Evolutionary conservation across 2,113 vertebrate species (phyloP).

Genomic region (mouse (Mus musculus)): DNA sequence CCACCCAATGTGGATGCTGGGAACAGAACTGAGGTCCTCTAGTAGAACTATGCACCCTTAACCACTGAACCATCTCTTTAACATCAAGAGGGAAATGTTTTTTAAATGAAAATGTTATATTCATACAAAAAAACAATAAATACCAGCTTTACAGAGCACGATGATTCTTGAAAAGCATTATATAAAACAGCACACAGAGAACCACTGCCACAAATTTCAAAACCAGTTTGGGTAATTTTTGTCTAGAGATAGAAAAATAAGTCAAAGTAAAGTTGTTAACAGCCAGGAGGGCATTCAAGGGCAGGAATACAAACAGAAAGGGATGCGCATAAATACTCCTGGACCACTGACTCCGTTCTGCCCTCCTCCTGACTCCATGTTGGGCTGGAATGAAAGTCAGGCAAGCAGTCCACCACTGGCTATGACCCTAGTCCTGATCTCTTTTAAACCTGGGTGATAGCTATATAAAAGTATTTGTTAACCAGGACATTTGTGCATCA

Average conservation of each 20-base stretch:
- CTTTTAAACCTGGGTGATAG: neutral
- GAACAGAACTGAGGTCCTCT: neutral
- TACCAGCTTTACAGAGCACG: neutral
- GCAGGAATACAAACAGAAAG: neutral
- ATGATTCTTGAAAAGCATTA: neutral
- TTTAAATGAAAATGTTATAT: neutral
- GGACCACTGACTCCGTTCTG: neutral
- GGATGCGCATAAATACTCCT: neutral
- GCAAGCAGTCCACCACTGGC: neutral
- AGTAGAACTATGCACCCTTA: neutral
- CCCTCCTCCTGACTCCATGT: neutral
- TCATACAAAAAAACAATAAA: conserved; percentile 34
- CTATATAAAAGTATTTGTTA: neutral
- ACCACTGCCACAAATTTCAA: neutral
- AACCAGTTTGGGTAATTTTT: neutral
- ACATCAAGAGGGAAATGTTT: no score
- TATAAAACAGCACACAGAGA: neutral
- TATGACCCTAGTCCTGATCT: neutral
- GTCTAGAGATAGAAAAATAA: neutral
- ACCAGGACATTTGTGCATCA: neutral
- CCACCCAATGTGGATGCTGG: neutral
- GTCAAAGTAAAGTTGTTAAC: neutral
- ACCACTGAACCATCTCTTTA: neutral
- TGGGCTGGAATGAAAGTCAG: neutral
- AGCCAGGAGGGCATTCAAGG: neutral